Base-by-base conservation (phyloP, 2,113 vertebrate species). In the Apodemus sylvaticus region DNA sequence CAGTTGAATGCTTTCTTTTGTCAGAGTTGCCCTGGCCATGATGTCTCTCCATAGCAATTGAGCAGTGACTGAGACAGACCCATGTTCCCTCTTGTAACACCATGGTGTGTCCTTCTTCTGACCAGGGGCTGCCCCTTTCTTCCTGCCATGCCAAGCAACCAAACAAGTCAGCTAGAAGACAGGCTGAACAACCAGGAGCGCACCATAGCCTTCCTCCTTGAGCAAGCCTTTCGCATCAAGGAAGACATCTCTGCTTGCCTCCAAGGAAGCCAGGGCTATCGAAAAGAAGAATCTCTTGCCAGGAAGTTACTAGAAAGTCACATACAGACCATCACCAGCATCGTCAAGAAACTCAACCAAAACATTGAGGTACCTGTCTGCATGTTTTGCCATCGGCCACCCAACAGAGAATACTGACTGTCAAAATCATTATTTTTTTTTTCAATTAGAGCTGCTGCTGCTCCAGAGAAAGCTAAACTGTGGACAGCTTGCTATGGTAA, bases 151-250 rank as follows among this genome's bases (percentile, higher is more conserved):
- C 48, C 82, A 53, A 73, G 93, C 89, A 83, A 74, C 64, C 98
- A 98, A 90, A 45, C 95, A 64, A 24, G 26, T 53, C 95, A 95
- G 9, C 95, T 99, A 31, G 98, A 99, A 96, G 97, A 96, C 58
- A 94, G 95, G 11, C n/a, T 98, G 73, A 97, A 95, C 91, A 98
- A 86, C 93, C 98, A 99, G 98, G 98, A 99, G 62, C 98, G 93
- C 86, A 99, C 98, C 26, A 97, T 97, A 4, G 96, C 98, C 48
- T 97, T 98, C 79, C 98, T 99, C 71, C 98, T 99, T 10, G 98
- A 99, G 17, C 98, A 99, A 97, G 99, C 99, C 42, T 98, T 99
- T 94, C 98, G 73, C 78, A 99, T 99, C 96, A 99, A 99, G 97
- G 99, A 99, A 0, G 98, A 99, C 90, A 97, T 99, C 39, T 76